Evolutionary conservation across 2,113 vertebrate species (phyloP).

Genomic region (Oophaga pumilio): DNA sequence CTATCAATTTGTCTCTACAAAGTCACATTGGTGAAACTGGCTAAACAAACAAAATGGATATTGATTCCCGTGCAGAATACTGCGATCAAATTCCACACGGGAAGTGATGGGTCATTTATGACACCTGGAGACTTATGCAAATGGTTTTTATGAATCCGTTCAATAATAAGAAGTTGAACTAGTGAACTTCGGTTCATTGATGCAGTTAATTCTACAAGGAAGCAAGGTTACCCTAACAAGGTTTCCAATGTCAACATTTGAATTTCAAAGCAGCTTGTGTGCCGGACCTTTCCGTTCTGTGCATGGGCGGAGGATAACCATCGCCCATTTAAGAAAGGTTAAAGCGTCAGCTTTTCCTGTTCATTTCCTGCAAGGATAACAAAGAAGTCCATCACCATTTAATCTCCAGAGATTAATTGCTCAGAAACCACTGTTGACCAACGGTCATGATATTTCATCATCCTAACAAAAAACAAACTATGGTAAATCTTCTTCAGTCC

Average conservation of each 20-base stretch:
- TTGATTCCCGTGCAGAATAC: neutral
- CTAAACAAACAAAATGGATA: slow-evolving; percentile 24
- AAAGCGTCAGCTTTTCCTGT: too few species aligned
- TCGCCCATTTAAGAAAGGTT: neutral
- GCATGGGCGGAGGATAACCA: neutral
- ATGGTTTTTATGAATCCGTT: too few species aligned
- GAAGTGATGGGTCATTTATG: neutral
- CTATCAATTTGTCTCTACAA: neutral
- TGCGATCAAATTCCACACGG: neutral
- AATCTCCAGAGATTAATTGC: neutral
- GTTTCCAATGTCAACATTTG: slow-evolving; percentile 9
- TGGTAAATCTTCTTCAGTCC: too few species aligned
- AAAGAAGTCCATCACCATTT: neutral
- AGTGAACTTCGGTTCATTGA: neutral
- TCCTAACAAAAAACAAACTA: too few species aligned
- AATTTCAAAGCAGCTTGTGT: neutral
- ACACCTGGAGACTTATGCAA: neutral
- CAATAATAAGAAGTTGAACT: neutral
- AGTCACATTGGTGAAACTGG: neutral
- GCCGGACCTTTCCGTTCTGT: neutral
- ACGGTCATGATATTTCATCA: neutral
- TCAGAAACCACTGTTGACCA: neutral
- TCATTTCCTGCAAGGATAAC: neutral
- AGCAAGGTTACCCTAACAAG: neutral
- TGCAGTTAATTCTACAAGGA: neutral